A percentile compares a stretch with the other conserved stretches of the same genome.
phyloP scores from a whole-genome alignment of 2,113 vertebrate genomes.

The Sebastes fasciatus region DNA sequence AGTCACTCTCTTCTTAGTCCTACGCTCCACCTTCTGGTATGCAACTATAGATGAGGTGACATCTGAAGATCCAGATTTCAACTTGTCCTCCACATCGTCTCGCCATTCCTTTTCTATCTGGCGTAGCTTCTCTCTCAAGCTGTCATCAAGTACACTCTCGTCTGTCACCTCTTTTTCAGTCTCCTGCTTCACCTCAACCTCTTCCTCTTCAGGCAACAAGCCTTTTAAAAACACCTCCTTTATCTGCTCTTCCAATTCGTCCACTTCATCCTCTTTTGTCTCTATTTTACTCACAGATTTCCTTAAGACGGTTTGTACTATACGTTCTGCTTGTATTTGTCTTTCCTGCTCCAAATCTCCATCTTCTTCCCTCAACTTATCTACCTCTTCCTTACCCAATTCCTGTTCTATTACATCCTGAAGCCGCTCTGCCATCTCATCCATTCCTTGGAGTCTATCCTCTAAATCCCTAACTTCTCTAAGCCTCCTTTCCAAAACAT shows the following conservation, averaged over 20 bases:
- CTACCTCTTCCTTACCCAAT: constrained; percentile 69
- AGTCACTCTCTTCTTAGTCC: constrained; percentile 41
- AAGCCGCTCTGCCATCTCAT: constrained; percentile 61
- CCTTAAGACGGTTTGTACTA: constrained; percentile 30
- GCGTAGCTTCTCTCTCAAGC: constrained; percentile 54
- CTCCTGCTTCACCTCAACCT: constrained; percentile 17
- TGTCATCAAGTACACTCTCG: constrained; percentile 29
- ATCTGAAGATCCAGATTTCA: constrained; percentile 2
- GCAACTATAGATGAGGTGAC: background rate
- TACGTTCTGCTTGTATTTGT: constrained; percentile 3
- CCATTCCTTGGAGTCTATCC: constrained; percentile 67
- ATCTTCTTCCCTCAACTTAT: constrained; percentile 49
- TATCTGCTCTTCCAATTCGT: constrained; percentile 76
- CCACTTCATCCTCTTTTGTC: constrained; percentile 40
- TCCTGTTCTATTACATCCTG: constrained; percentile 67
- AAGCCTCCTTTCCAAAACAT: constrained; percentile 62
- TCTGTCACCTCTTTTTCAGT: background rate
- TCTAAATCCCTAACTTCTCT: constrained; percentile 74
- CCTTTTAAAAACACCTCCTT: constrained; percentile 75
- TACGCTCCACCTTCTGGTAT: constrained; percentile 41
- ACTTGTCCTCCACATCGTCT: constrained; percentile 34
- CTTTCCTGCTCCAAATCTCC: constrained; percentile 6
- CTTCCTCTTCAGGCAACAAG: constrained; percentile 67
- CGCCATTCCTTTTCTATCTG: constrained; percentile 64
- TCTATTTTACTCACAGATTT: constrained; percentile 29